A percentile compares a stretch with the other conserved stretches of the same genome.
Evolutionary conservation across 1,140 invertebrate genomes (phyloP).

Genomic region (Macrobrachium nipponense): DNA sequence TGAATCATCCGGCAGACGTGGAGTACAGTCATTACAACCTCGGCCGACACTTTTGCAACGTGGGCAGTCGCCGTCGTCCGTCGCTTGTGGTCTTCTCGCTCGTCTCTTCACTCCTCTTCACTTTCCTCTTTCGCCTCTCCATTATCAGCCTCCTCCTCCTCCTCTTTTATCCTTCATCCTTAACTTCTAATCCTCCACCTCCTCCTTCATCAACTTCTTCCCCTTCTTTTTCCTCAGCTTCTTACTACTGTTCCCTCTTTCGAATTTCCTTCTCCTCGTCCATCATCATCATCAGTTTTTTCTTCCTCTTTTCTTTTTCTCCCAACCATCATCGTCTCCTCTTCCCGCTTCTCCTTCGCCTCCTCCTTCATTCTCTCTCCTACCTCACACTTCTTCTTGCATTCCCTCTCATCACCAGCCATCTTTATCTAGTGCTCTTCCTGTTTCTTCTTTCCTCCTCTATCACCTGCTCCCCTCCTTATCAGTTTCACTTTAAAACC

Average conservation of each 20-base stretch:
- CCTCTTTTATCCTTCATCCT: neutral
- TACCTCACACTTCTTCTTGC: neutral
- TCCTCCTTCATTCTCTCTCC: neutral
- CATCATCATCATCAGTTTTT: neutral
- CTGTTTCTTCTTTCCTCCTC: neutral
- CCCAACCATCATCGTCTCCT: neutral
- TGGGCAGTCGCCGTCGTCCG: constrained; percentile 11
- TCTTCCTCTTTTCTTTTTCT: neutral
- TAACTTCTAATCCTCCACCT: neutral
- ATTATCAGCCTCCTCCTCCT: constrained; percentile 13
- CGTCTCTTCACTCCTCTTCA: neutral
- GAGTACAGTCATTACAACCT: constrained; percentile 46
- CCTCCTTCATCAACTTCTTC: neutral
- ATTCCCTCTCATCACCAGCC: neutral
- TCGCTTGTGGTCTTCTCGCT: no score
- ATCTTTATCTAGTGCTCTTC: constrained; percentile 27
- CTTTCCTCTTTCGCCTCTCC: neutral
- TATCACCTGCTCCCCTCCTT: constrained; percentile 9
- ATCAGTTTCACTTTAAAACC: constrained; percentile 3
- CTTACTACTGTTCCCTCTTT: neutral
- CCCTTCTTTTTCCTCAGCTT: neutral
- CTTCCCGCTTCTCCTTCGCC: neutral
- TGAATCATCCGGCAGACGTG: constrained; percentile 53
- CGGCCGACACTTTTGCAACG: constrained; percentile 52
- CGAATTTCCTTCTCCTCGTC: neutral